Evolutionary conservation across 2,113 vertebrate species (phyloP).

Genomic region (Leptobrachium ailaonicum): DNA sequence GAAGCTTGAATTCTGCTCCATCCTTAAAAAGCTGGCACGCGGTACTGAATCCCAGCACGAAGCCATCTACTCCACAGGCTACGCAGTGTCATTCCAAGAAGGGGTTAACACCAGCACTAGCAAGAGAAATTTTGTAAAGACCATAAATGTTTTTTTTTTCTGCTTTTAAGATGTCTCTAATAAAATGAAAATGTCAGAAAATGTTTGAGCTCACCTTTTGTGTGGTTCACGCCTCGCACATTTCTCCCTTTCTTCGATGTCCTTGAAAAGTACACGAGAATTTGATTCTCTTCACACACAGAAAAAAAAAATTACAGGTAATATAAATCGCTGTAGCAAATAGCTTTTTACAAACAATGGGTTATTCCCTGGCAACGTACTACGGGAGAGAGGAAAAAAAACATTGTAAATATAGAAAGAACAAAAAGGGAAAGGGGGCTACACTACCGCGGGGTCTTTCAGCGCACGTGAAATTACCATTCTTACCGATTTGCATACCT

Average conservation of each 20-base stretch:
- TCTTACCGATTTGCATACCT: conserved; percentile 7
- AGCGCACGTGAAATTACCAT: not conserved
- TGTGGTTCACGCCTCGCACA: not conserved
- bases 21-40: not conserved
- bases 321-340: conserved; percentile 35
- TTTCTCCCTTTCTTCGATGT: conserved; percentile 35
- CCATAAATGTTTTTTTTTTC: not conserved
- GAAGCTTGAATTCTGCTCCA: not conserved
- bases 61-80: no score
- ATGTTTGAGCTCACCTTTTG: conserved; percentile 41
- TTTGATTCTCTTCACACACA: conserved; percentile 19
- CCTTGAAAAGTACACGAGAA: conserved; percentile 37
- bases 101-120: conserved; percentile 7
- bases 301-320: conserved; percentile 32
- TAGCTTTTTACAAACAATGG: conserved; percentile 33
- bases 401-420: conserved; percentile 20
- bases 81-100: not conserved
- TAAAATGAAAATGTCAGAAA: conserved; percentile 44
- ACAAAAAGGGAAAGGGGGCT: not conserved
- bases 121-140: conserved; percentile 52
- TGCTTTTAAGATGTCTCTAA: conserved; percentile 30
- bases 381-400: conserved; percentile 1
- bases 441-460: not conserved
- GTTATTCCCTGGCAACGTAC: conserved; percentile 23
- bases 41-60: no score